These are phyloP conservation scores for Piezodorus guildinii DNA, from an alignment of 1,140 invertebrate genomes.

Conservation along the genomic window DNA sequence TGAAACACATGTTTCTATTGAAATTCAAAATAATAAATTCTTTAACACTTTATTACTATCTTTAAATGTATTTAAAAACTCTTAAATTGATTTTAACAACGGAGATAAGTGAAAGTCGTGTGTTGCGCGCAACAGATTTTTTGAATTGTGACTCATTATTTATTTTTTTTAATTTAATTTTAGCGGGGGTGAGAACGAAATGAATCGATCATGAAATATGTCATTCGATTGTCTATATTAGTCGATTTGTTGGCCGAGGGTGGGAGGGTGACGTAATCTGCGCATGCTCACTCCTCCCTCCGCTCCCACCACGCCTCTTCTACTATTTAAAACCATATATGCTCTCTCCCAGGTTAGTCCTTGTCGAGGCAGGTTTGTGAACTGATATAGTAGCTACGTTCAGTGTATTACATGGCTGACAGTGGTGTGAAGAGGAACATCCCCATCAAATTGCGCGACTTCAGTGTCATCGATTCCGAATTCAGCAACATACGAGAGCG, in stretches of 20 bases:
- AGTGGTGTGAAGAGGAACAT: constrained; percentile 70
- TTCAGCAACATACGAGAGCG: constrained; percentile 90
- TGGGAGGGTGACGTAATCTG: neutral
- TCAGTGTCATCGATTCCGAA: constrained; percentile 90
- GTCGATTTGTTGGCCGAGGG: neutral
- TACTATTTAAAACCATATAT: constrained; percentile 20
- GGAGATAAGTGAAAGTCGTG: too few species aligned
- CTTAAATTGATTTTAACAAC: too few species aligned
- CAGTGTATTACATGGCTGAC: constrained; percentile 28
- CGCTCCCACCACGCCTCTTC: neutral
- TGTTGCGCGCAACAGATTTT: too few species aligned
- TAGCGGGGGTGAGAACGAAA: neutral
- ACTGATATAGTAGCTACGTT: neutral
- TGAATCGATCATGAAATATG: neutral
- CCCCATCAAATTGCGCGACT: constrained; percentile 86
- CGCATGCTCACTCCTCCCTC: neutral
- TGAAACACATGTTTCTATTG: too few species aligned
- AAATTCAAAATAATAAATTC: too few species aligned
- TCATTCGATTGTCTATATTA: neutral
- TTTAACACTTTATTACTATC: too few species aligned
- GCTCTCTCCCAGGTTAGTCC: neutral
- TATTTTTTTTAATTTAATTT: too few species aligned
- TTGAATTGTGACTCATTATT: too few species aligned
- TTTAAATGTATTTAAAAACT: too few species aligned
- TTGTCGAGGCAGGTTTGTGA: neutral